Conservation (phyloP, 2,797 vertebrate species). For the Cichlasoma orientale region DNA sequence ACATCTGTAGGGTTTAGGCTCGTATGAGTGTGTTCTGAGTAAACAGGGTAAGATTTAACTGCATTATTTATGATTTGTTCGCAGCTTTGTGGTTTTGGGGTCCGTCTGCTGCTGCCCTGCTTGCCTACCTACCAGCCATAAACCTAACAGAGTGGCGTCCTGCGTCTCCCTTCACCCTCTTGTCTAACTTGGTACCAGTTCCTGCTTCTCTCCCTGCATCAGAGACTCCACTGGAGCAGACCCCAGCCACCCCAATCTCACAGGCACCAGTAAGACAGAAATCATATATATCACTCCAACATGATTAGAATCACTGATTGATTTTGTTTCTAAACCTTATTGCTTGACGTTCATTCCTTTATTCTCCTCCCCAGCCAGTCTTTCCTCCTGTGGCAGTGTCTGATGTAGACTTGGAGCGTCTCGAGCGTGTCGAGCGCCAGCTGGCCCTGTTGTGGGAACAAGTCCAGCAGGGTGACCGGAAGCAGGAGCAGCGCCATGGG, state of each 20-base stretch:
- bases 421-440: conserved; percentile 82
- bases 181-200: conserved; percentile 53
- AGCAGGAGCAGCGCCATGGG: conserved; percentile 71
- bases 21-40: background rate
- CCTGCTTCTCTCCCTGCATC: conserved; percentile 65
- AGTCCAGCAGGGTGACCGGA: conserved; percentile 75
- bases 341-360: background rate
- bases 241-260: conserved; percentile 51
- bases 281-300: background rate
- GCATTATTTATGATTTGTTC: background rate
- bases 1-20: background rate
- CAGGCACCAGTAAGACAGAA: conserved; percentile 62
- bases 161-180: conserved; percentile 49
- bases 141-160: conserved; percentile 80
- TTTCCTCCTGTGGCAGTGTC: conserved; percentile 42
- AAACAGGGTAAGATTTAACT: background rate
- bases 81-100: conserved; percentile 84
- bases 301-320: background rate
- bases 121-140: conserved; percentile 82
- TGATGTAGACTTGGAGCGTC: conserved; percentile 67
- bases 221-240: conserved; percentile 42
- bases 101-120: conserved; percentile 72
- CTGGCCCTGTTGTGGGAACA: conserved; percentile 80
- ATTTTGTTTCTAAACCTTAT: background rate
- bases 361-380: conserved; percentile 31